phyloP scores from a whole-genome alignment of 2,113 vertebrate genomes.

The Tursiops truncatus region DNA sequence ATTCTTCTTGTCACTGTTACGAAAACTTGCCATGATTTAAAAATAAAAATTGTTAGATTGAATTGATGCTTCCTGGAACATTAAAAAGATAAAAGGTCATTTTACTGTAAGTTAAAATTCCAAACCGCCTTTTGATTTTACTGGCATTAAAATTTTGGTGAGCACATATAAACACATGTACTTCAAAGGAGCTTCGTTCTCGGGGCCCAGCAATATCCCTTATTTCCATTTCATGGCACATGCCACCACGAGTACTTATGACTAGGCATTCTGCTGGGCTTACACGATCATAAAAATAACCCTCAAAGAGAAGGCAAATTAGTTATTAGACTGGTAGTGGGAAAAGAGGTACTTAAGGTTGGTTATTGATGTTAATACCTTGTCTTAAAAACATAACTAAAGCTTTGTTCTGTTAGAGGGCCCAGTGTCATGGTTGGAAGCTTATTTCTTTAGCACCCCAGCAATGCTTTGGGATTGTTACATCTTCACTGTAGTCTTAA shows the following conservation, averaged over 20 bases:
- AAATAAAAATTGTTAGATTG: slow-evolving; percentile 44
- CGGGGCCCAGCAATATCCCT: neutral
- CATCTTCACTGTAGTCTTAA: neutral
- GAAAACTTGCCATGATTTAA: slow-evolving; percentile 53
- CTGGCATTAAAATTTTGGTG: slow-evolving; percentile 64
- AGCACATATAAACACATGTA: slow-evolving; percentile 50
- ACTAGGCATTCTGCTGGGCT: slow-evolving; percentile 27
- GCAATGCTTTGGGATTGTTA: neutral
- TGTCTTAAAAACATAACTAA: slow-evolving; percentile 37
- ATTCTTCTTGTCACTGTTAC: slow-evolving; percentile 37
- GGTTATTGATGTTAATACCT: neutral
- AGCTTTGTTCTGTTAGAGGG: neutral
- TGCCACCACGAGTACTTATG: slow-evolving; percentile 11
- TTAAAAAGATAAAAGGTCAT: slow-evolving; percentile 70
- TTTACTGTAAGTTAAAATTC: slow-evolving; percentile 71
- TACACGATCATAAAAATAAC: neutral
- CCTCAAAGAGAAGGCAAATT: slow-evolving; percentile 36
- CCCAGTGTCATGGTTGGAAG: neutral
- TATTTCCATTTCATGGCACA: slow-evolving; percentile 52
- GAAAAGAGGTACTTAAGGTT: neutral
- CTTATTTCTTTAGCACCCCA: slow-evolving; percentile 1
- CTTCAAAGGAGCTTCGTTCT: slow-evolving; percentile 68
- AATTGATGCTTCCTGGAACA: slow-evolving; percentile 61
- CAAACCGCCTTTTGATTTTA: slow-evolving; percentile 56
- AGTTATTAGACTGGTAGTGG: neutral